Conservation (phyloP, 2,113 vertebrate species). For the Nerophis lumbriciformis region DNA sequence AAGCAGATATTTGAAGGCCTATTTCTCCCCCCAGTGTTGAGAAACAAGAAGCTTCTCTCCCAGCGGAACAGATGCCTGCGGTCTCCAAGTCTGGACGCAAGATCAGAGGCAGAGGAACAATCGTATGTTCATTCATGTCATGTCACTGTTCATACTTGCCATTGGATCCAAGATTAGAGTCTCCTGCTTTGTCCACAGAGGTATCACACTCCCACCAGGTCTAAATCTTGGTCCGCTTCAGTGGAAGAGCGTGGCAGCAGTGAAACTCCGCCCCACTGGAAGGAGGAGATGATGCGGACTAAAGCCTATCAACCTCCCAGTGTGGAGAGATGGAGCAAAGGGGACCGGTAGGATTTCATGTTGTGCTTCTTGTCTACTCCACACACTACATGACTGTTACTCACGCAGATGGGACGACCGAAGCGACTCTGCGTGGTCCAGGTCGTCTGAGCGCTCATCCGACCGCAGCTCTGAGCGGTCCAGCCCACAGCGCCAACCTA, state of each 20-base stretch:
- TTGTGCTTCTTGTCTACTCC: slow-evolving; percentile 24
- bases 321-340: slow-evolving; percentile 92
- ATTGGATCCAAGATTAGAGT: neutral
- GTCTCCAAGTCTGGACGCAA: slow-evolving; percentile 96
- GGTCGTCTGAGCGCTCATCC: slow-evolving; percentile 79
- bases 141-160: neutral
- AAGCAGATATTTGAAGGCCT: neutral
- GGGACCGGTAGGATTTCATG: slow-evolving; percentile 80
- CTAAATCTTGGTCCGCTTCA: slow-evolving; percentile 86
- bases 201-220: slow-evolving; percentile 91
- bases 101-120: slow-evolving; percentile 94
- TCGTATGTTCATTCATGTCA: slow-evolving; percentile 71
- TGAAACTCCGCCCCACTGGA: slow-evolving; percentile 97
- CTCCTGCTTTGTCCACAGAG: slow-evolving; percentile 67
- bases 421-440: slow-evolving; percentile 82
- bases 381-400: slow-evolving; percentile 78
- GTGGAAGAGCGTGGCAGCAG: slow-evolving; percentile 81
- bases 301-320: slow-evolving; percentile 81
- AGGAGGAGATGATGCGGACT: slow-evolving; percentile 91
- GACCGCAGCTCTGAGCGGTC: slow-evolving; percentile 73
- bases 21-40: slow-evolving; percentile 67
- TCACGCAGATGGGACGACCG: slow-evolving; percentile 87
- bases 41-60: slow-evolving; percentile 64
- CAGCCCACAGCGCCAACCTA: slow-evolving; percentile 70
- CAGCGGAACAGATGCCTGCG: slow-evolving; percentile 82